phyloP scores from a whole-genome alignment of 2,113 vertebrate species.

The Cacatua alba region DNA sequence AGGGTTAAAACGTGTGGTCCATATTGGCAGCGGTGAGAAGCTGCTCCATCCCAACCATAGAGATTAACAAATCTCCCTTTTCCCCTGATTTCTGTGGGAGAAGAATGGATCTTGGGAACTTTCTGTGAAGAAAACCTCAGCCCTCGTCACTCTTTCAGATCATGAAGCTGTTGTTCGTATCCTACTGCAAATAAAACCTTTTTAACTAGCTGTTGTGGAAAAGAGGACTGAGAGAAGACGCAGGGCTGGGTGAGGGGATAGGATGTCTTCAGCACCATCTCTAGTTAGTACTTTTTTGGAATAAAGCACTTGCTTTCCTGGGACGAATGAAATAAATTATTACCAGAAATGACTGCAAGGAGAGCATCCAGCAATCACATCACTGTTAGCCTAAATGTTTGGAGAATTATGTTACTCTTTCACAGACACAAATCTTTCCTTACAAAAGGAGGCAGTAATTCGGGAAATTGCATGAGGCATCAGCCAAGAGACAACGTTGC shows the following conservation, averaged over 20 bases:
- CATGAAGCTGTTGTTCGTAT: not conserved
- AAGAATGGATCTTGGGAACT: not conserved
- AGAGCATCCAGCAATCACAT: too few relatives aligned
- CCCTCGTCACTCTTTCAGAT: not conserved
- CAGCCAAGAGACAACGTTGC: rapidly evolving
- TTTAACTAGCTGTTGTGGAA: not conserved
- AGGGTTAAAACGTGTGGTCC: not conserved
- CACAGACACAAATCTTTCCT: not conserved
- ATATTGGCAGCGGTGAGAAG: rapidly evolving
- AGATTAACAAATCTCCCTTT: rapidly evolving
- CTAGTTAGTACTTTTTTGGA: not conserved
- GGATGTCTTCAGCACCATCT: not conserved
- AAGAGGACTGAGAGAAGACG: not conserved
- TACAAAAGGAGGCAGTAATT: not conserved
- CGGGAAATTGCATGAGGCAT: not conserved
- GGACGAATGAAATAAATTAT: not conserved
- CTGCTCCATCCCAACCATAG: not conserved
- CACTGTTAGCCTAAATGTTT: not conserved
- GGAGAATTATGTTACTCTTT: not conserved
- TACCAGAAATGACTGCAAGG: not conserved
- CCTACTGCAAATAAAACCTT: not conserved
- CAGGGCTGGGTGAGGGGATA: not conserved
- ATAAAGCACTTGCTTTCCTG: not conserved
- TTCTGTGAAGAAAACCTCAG: not conserved
- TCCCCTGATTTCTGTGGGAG: not conserved